phyloP scores from a whole-genome alignment of 2,797 vertebrate genomes.

The Periophthalmus magnuspinnatus region DNA sequence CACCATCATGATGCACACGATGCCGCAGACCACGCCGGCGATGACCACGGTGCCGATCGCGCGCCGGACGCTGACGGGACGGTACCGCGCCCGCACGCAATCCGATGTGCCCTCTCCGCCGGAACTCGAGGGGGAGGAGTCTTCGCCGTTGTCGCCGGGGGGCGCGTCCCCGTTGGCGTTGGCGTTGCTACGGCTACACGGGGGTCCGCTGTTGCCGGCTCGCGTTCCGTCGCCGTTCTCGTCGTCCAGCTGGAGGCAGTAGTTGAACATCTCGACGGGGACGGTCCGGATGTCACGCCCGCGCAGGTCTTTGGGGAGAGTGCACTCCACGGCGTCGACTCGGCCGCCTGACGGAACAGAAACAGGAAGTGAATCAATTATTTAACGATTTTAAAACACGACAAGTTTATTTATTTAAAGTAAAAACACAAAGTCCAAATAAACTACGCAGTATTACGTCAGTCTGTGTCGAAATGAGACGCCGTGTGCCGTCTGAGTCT shows the following conservation, averaged over 20 bases:
- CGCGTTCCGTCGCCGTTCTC: constrained; percentile 81
- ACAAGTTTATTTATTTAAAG: too few species aligned
- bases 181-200: constrained; percentile 73
- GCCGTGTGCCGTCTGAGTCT: too few species aligned
- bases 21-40: constrained; percentile 93
- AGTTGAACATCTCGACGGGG: constrained; percentile 99
- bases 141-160: constrained; percentile 58
- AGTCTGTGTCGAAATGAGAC: too few species aligned
- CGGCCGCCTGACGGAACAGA: constrained; percentile 75
- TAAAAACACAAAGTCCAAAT: too few species aligned
- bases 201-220: constrained; percentile 70
- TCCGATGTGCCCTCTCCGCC: constrained; percentile 79
- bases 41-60: constrained; percentile 98
- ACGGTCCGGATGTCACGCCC: constrained; percentile 94
- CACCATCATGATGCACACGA: constrained; percentile 99
- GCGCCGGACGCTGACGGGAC: constrained; percentile 91
- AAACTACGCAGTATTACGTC: too few species aligned
- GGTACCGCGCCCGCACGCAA: constrained; percentile 89
- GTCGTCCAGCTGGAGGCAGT: constrained; percentile 93
- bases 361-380: too few species aligned
- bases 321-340: constrained; percentile 91
- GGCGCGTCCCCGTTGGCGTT: constrained; percentile 49
- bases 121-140: constrained; percentile 37
- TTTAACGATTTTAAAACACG: too few species aligned
- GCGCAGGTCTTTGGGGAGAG: constrained; percentile 94